Conservation (phyloP, 2,888 invertebrate genomes). For the Hololepta plana region DNA sequence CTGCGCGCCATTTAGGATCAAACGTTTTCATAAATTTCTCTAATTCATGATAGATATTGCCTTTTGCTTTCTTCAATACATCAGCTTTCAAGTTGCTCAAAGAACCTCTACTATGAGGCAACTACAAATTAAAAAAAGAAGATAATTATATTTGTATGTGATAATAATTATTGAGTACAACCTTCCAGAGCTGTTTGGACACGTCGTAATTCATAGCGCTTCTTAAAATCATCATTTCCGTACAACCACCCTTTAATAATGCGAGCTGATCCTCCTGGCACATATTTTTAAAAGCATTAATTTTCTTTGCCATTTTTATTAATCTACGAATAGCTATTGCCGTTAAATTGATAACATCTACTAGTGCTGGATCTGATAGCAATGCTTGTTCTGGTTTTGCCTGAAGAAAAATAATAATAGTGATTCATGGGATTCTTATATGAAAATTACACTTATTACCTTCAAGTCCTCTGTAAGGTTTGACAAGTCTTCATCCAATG, state of each 20-base stretch:
- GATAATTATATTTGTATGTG: constrained; percentile 4
- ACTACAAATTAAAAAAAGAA: constrained; percentile 25
- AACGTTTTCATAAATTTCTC: constrained; percentile 73
- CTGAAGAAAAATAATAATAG: constrained; percentile 2
- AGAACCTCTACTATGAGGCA: constrained; percentile 60
- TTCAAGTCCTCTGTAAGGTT: constrained; percentile 47
- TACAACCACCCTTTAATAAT: constrained; percentile 81
- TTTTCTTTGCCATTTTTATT: constrained; percentile 71
- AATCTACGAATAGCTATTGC: constrained; percentile 79
- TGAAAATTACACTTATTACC: not conserved
- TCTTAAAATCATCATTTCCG: constrained; percentile 88
- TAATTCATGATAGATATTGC: constrained; percentile 76
- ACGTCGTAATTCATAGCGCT: constrained; percentile 86
- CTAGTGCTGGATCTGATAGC: constrained; percentile 44
- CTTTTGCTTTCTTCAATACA: constrained; percentile 77
- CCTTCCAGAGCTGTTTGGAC: constrained; percentile 80
- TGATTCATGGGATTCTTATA: constrained; percentile 1
- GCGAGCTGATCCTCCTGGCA: constrained; percentile 86
- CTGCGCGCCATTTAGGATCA: constrained; percentile 66
- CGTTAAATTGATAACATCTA: constrained; percentile 77
- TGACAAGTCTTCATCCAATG: constrained; percentile 65
- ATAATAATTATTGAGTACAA: no score
- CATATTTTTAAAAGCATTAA: constrained; percentile 80
- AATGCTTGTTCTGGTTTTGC: constrained; percentile 11
- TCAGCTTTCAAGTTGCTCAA: constrained; percentile 71